Conservation (phyloP, 2,797 vertebrate species). For the Galago senegalensis region DNA sequence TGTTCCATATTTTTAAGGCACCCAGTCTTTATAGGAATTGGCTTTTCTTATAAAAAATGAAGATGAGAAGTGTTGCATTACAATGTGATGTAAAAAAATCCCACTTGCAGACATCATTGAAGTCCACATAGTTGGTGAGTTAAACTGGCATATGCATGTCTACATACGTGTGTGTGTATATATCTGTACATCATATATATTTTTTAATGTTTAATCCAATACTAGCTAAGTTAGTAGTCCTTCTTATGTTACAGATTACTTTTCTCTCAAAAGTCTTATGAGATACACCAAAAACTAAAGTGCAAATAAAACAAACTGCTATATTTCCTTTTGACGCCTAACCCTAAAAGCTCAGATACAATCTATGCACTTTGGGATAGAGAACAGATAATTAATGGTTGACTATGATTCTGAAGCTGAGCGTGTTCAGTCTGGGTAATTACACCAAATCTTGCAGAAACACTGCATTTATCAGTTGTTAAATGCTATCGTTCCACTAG, state of each 20-base stretch:
- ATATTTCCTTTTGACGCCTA: constrained; percentile 75
- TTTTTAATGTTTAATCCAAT: background rate
- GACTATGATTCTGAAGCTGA: constrained; percentile 84
- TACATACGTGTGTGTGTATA: too few relatives aligned
- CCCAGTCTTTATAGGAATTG: constrained; percentile 11
- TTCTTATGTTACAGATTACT: background rate
- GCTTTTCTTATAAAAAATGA: constrained; percentile 24
- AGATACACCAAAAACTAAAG: constrained; percentile 53
- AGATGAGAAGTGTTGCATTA: background rate
- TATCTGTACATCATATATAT: background rate
- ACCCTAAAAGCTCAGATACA: constrained; percentile 81
- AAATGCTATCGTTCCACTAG: constrained; percentile 83
- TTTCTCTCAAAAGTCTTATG: background rate
- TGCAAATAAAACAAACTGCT: constrained; percentile 70
- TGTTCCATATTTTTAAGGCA: background rate
- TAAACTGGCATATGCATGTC: background rate
- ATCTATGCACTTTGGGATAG: constrained; percentile 76
- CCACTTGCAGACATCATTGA: constrained; percentile 37
- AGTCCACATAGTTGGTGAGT: background rate
- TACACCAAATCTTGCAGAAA: constrained; percentile 87
- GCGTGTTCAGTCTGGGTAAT: constrained; percentile 85
- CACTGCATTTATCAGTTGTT: constrained; percentile 86
- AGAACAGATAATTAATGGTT: constrained; percentile 88
- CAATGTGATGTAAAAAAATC: background rate
- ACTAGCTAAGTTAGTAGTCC: background rate